These are phyloP conservation scores for Lampropteryx suffumata DNA, from an alignment of 2,888 invertebrate genomes.

Conservation along the genomic window DNA sequence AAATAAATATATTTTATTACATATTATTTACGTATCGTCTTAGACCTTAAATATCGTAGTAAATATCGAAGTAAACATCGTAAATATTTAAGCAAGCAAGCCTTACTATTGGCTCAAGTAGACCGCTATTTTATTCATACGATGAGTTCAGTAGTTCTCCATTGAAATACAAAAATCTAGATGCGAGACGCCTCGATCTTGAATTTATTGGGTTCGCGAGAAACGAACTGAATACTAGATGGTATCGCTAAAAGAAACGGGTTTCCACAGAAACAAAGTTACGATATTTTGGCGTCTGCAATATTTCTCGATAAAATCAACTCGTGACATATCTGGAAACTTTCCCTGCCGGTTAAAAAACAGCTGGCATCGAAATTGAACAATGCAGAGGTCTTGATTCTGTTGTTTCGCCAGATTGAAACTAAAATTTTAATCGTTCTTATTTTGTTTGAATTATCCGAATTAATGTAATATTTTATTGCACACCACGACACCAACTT, in stretches of 20 bases:
- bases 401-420: too few relatives aligned
- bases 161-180: constrained; percentile 20
- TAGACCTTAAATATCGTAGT: too few relatives aligned
- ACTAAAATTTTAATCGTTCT: too few relatives aligned
- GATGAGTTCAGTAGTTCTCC: constrained; percentile 9
- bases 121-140: constrained; percentile 9
- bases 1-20: too few relatives aligned
- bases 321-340: constrained; percentile 46
- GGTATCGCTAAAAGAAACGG: constrained; percentile 37
- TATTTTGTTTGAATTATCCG: too few relatives aligned
- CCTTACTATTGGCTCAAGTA: neutral
- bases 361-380: constrained; percentile 32
- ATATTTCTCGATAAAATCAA: constrained; percentile 42
- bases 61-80: too few relatives aligned
- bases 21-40: too few relatives aligned
- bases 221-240: constrained; percentile 43
- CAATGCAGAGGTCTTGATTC: too few relatives aligned
- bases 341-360: constrained; percentile 46
- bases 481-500: too few relatives aligned
- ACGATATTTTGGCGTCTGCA: constrained; percentile 30
- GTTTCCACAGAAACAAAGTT: constrained; percentile 21
- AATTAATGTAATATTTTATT: too few relatives aligned
- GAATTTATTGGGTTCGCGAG: constrained; percentile 41
- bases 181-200: constrained; percentile 24
- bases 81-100: neutral